Percentiles rank a stretch among this genome's conserved stretches.
Evolutionary conservation across 2,888 invertebrate genomes (phyloP).

Genomic region (Acleris holmiana): DNA sequence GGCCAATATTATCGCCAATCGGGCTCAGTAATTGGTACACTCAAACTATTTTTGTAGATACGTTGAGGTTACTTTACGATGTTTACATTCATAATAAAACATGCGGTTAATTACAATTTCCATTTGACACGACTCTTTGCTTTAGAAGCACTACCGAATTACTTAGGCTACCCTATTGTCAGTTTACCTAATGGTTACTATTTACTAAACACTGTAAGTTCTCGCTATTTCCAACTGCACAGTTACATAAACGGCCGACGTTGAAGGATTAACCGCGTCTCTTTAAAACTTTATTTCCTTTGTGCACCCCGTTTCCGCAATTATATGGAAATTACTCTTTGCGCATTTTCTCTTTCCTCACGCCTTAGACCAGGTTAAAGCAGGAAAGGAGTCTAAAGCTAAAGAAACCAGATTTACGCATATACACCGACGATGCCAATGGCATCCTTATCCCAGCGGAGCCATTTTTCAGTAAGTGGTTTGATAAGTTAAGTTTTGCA

Average conservation of each 20-base stretch:
- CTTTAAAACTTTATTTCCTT: conserved; percentile 31
- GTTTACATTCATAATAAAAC: too few relatives aligned
- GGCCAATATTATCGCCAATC: too few relatives aligned
- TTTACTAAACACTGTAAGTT: too few relatives aligned
- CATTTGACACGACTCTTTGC: too few relatives aligned
- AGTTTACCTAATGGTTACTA: too few relatives aligned
- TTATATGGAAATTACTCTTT: conserved; percentile 28
- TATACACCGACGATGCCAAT: conserved; percentile 1
- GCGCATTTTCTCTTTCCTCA: conserved; percentile 18
- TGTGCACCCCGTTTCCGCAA: conserved; percentile 26
- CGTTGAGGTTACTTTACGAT: too few relatives aligned
- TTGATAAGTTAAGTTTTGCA: neutral
- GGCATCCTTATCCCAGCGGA: neutral
- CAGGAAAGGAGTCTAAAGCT: conserved; percentile 1
- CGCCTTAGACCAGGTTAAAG: neutral
- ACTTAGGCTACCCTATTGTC: too few relatives aligned
- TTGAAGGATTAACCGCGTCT: conserved; percentile 10
- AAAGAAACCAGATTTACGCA: neutral
- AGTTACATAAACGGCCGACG: conserved; percentile 20
- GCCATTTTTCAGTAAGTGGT: neutral
- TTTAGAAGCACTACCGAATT: too few relatives aligned
- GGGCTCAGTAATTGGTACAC: too few relatives aligned
- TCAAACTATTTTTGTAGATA: too few relatives aligned
- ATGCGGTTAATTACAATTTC: too few relatives aligned
- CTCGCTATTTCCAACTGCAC: neutral